Percentiles rank a stretch among this genome's conserved stretches.
These are phyloP conservation scores for Remorina albescens DNA, from an alignment of 2,797 vertebrate genomes.

Conservation along the genomic window DNA sequence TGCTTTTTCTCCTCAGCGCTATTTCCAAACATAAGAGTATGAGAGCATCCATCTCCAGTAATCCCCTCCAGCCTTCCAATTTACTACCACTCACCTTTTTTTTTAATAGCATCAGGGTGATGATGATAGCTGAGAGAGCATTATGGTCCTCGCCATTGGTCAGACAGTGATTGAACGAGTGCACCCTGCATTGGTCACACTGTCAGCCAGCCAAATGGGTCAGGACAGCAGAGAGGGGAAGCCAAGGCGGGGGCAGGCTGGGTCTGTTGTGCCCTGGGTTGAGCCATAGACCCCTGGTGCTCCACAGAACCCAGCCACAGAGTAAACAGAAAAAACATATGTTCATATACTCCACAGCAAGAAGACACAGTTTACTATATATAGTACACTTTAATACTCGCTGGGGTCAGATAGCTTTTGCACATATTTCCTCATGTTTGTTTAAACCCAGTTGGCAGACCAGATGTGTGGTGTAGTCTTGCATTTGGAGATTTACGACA, in stretches of 20 bases:
- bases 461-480: constrained; percentile 39
- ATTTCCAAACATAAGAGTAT: constrained; percentile 55
- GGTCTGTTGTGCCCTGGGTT: too few relatives aligned
- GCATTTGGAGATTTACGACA: constrained; percentile 8
- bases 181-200: constrained; percentile 60
- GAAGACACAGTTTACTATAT: constrained; percentile 15
- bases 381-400: constrained; percentile 17
- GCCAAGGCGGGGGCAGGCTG: too few relatives aligned
- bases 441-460: constrained; percentile 37
- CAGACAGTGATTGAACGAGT: constrained; percentile 62
- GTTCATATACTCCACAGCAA: constrained; percentile 20
- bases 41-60: constrained; percentile 60
- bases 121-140: constrained; percentile 73
- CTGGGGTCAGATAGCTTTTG: constrained; percentile 36
- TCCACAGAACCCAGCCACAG: constrained; percentile 24
- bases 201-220: constrained; percentile 72
- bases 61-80: constrained; percentile 43
- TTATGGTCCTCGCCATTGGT: constrained; percentile 61
- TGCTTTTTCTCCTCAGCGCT: constrained; percentile 32
- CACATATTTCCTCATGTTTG: constrained; percentile 35
- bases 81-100: constrained; percentile 67
- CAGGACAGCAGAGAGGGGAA: constrained; percentile 42
- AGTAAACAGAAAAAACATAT: constrained; percentile 43
- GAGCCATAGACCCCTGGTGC: constrained; percentile 39
- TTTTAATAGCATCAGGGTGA: constrained; percentile 71